Percentiles rank a stretch among this genome's conserved stretches.
Conservation (phyloP, 1,140 invertebrate genomes). For the Tigriopus japonicus region DNA sequence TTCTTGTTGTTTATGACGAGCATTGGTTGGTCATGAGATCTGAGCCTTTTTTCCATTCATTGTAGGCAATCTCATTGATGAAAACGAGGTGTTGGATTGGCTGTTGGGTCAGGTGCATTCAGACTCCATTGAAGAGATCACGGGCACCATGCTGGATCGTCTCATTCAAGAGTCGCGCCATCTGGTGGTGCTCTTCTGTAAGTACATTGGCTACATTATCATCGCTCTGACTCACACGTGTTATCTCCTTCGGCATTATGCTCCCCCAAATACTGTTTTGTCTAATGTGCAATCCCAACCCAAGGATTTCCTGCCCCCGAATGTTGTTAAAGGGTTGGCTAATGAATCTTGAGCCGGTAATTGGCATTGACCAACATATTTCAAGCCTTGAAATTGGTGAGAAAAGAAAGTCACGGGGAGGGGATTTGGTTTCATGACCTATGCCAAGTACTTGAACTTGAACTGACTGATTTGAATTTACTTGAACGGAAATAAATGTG, state of each 20-base stretch:
- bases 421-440: no score
- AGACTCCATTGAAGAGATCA: slow-evolving; percentile 87
- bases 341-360: neutral
- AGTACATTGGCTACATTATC: slow-evolving; percentile 26
- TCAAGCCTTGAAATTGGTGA: no score
- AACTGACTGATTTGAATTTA: no score
- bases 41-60: neutral
- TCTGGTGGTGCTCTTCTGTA: slow-evolving; percentile 79
- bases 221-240: slow-evolving; percentile 9
- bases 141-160: slow-evolving; percentile 76
- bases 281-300: neutral
- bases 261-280: neutral
- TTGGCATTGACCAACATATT: no score
- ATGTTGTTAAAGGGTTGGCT: neutral
- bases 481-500: no score
- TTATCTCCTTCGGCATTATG: slow-evolving; percentile 10
- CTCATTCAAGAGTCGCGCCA: slow-evolving; percentile 70
- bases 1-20: no score
- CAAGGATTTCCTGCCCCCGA: neutral
- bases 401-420: no score
- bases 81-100: slow-evolving; percentile 77
- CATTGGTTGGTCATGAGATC: no score
- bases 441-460: no score
- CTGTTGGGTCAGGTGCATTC: slow-evolving; percentile 61
- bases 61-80: slow-evolving; percentile 69